Percentiles rank a stretch among this genome's conserved stretches.
phyloP scores from a whole-genome alignment of 2,888 invertebrate genomes.

The Drosophila nr. perissopoda region DNA sequence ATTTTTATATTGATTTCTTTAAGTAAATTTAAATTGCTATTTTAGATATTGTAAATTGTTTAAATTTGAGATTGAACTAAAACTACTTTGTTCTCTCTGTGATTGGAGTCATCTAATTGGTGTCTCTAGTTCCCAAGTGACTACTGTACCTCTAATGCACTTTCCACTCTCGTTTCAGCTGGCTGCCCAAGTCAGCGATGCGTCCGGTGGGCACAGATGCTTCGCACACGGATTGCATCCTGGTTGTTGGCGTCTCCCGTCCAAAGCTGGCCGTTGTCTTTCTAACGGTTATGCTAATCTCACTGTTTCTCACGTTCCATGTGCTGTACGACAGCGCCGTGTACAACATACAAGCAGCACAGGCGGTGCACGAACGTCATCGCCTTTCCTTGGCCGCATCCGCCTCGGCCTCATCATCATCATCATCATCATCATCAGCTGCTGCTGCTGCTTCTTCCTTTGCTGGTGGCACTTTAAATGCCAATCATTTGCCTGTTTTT shows the following conservation, averaged over 20 bases:
- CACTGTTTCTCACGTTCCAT: conserved; percentile 93
- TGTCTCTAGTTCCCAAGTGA: background rate
- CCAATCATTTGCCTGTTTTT: conserved; percentile 81
- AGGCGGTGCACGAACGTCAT: conserved; percentile 87
- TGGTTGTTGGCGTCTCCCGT: conserved; percentile 93
- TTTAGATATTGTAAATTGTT: background rate
- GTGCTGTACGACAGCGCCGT: conserved; percentile 94
- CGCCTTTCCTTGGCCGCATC: conserved; percentile 82
- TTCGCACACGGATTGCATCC: conserved; percentile 90
- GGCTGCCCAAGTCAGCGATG: conserved; percentile 92
- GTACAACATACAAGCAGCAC: conserved; percentile 90
- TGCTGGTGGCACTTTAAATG: conserved; percentile 2
- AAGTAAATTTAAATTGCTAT: background rate
- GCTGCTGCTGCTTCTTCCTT: conserved; percentile 7
- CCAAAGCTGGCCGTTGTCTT: conserved; percentile 92
- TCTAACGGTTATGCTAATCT: conserved; percentile 91
- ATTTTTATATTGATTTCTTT: background rate
- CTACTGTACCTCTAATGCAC: background rate
- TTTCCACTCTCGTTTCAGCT: conserved; percentile 86
- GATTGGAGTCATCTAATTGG: background rate
- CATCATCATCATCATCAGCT: conserved; percentile 20
- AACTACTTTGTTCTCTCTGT: background rate
- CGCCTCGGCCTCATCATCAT: conserved; percentile 29
- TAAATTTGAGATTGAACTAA: background rate
- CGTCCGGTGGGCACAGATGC: conserved; percentile 93